Percentiles rank a stretch among this genome's conserved stretches.
Conservation (phyloP, 2,888 invertebrate species). For the Xestia c-nigrum region DNA sequence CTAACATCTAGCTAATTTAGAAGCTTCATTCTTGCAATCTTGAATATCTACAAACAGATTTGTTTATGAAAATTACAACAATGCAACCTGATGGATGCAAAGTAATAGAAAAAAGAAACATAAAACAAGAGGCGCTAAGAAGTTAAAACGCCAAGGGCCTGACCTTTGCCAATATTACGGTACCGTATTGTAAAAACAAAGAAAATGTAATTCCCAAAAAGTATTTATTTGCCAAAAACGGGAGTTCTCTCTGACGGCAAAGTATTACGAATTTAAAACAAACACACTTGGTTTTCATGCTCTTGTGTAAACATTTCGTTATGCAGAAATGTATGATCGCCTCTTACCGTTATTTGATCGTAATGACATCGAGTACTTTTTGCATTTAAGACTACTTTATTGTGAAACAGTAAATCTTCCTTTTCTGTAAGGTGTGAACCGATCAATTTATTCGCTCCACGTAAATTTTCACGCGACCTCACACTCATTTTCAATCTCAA, state of each 20-base stretch:
- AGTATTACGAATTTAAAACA: constrained; percentile 43
- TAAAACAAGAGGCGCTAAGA: constrained; percentile 18
- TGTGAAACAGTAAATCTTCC: constrained; percentile 2
- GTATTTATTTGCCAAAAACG: constrained; percentile 64
- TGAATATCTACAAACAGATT: not conserved
- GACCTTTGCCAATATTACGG: constrained; percentile 47
- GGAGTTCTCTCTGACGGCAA: constrained; percentile 43
- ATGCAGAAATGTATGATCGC: constrained; percentile 21
- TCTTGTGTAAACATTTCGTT: constrained; percentile 36
- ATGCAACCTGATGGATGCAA: not conserved
- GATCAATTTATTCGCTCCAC: not conserved
- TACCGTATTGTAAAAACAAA: constrained; percentile 49
- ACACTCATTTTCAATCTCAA: not conserved
- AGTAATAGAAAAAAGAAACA: constrained; percentile 19
- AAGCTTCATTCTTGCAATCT: not conserved
- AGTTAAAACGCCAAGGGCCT: constrained; percentile 16
- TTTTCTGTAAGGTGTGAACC: not conserved
- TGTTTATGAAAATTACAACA: not conserved
- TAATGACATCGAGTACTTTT: constrained; percentile 1
- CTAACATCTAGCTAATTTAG: not conserved
- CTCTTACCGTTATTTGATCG: constrained; percentile 38
- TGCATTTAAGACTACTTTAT: constrained; percentile 1
- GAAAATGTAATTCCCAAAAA: constrained; percentile 48
- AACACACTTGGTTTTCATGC: constrained; percentile 42
- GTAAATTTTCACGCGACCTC: not conserved